Evolutionary conservation across 92 coral and sea anemone species (phyloP).

Genomic region (Parazoanthus darwini): DNA sequence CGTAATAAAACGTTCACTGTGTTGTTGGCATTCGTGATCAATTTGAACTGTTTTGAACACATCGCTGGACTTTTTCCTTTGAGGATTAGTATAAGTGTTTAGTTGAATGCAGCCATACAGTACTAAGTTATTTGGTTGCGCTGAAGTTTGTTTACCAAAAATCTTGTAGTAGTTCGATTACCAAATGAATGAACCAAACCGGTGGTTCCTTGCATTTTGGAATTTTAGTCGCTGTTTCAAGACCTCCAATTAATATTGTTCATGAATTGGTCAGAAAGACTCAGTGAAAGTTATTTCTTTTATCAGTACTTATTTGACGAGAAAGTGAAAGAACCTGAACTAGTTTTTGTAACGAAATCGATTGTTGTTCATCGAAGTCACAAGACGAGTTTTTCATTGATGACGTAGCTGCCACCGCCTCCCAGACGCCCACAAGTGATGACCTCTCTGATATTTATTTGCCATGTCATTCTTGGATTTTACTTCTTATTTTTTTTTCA

Average conservation of each 20-base stretch:
- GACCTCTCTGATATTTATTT: too few relatives aligned
- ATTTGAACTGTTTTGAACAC: neutral
- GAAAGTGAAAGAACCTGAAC: neutral
- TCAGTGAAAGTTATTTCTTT: neutral
- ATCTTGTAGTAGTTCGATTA: neutral
- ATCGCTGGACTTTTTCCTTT: neutral
- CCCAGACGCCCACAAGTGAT: conserved; percentile 60
- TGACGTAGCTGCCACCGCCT: conserved; percentile 84
- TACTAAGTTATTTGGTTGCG: neutral
- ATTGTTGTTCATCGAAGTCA: neutral
- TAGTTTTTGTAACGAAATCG: neutral
- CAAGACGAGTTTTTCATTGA: conserved; percentile 25
- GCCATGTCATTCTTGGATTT: too few relatives aligned
- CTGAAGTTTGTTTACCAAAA: conserved; percentile 12
- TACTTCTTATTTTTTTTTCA: too few relatives aligned
- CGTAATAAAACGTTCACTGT: neutral
- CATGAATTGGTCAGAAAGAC: neutral
- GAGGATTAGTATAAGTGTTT: neutral
- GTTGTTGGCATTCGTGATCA: conserved; percentile 1
- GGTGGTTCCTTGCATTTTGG: neutral
- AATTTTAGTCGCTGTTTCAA: neutral
- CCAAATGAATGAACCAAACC: conserved; percentile 3
- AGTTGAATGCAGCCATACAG: neutral
- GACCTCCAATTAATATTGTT: neutral
- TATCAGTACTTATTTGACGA: neutral